Base-by-base conservation (phyloP, 2,113 vertebrate genomes). In the Acanthisitta chloris region DNA sequence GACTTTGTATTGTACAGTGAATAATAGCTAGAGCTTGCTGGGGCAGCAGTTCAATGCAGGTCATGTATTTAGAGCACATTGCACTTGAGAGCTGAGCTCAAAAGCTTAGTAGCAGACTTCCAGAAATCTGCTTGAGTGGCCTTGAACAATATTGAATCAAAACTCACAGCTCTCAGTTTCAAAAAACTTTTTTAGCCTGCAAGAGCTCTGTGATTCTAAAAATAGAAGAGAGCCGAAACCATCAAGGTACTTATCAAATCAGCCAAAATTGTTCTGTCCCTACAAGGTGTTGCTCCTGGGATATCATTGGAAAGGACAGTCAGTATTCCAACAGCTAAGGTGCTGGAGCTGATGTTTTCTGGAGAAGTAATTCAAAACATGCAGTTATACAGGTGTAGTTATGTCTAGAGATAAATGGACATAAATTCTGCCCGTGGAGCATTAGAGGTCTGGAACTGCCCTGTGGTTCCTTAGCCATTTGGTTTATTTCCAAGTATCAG, bases 91-190 rank as follows among this genome's bases (percentile, higher is more conserved):
- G 76, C 91, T 93, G 91, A 96, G 95, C 90, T 97, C 87, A 86
- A 96, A 92, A 87, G 94, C 94, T 97, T 97, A 95, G 94, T 86
- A 96, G 88, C 79, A 94, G 94, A 90, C 79, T 96, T 92, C 86
- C 88, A 84, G 95, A 96, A 95, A 91, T 93, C 89, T 91, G 94
- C 79, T 66, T 58, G 81, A 96, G 93, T 91, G 77, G 93, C 95
- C 96, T 98, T 97, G 92, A 97, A 97, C 90, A 94, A 61, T 96
- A 86, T 78, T 72, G 93, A 88, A 76, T 95, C 71, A 92, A 95
- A 88, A 92, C 45, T 91, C 49, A 17, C 52, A 81, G 40, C 48
- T 70, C 42, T 90, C 76, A 21, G 51, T 92, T 90, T 92, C 34
- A 74, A 45, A 84, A 78, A 90, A 78, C 25, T 59, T 74, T 81